Percentiles rank a stretch among this genome's conserved stretches.
Evolutionary conservation across 2,113 vertebrate species (phyloP).

Genomic region (Coptodon rendalli): DNA sequence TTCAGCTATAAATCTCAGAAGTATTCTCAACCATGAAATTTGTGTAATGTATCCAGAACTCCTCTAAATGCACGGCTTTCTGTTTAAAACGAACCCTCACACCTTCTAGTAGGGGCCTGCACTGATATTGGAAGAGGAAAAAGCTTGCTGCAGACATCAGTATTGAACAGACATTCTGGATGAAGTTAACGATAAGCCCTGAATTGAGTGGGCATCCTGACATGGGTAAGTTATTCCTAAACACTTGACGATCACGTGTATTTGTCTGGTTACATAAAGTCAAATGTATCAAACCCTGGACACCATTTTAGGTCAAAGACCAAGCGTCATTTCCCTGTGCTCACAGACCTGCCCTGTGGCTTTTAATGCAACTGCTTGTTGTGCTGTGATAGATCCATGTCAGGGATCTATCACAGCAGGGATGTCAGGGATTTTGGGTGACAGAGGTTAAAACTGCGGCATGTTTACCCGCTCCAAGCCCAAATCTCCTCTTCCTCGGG

Average conservation of each 20-base stretch:
- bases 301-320: neutral
- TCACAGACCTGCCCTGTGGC: neutral
- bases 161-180: slow-evolving; percentile 18
- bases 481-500: slow-evolving; percentile 30
- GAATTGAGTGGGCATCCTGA: slow-evolving; percentile 14
- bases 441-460: slow-evolving; percentile 34
- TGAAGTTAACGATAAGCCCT: slow-evolving; percentile 10
- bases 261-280: neutral
- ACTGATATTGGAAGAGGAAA: neutral
- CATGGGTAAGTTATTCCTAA: neutral
- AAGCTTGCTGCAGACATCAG: neutral
- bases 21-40: neutral
- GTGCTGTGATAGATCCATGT: slow-evolving; percentile 1
- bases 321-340: neutral
- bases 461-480: slow-evolving; percentile 8
- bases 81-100: neutral
- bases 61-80: neutral
- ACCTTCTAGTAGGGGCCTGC: neutral
- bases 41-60: neutral
- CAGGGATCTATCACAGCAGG: neutral
- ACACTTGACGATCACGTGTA: neutral
- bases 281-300: neutral
- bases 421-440: slow-evolving; percentile 18
- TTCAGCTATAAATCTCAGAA: neutral
- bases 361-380: neutral